phyloP scores from a whole-genome alignment of 2,113 vertebrate genomes.

The Okapia johnstoni region DNA sequence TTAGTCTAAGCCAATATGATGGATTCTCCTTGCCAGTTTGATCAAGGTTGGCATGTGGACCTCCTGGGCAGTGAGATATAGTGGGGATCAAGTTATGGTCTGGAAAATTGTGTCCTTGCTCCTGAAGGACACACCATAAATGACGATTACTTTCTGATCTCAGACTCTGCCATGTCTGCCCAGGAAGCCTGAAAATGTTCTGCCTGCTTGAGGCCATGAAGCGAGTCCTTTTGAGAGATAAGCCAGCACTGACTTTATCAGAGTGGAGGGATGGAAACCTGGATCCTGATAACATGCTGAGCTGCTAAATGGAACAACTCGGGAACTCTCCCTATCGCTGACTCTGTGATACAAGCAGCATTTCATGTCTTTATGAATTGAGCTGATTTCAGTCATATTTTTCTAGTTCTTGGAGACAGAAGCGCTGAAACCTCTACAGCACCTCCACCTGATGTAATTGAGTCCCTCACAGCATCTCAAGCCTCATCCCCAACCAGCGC shows the following conservation, averaged over 20 bases:
- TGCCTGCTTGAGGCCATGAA: neutral
- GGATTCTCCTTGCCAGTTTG: neutral
- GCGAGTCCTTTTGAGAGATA: neutral
- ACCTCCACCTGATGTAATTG: neutral
- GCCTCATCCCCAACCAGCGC: neutral
- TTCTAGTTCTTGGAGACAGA: neutral
- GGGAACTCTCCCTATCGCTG: neutral
- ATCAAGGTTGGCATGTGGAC: neutral
- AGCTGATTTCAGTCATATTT: neutral
- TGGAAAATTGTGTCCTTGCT: neutral
- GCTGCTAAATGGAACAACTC: neutral
- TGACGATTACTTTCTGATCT: neutral
- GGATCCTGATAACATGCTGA: neutral
- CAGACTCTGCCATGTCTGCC: neutral
- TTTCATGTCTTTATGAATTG: neutral
- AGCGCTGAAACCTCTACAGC: too few relatives aligned
- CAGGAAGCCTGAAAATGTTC: neutral
- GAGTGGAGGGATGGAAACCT: neutral
- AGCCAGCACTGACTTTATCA: neutral
- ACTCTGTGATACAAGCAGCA: neutral
- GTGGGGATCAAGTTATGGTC: neutral
- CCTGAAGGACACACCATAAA: neutral
- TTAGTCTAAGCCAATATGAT: neutral
- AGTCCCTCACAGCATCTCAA: neutral
- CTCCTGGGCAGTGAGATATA: neutral